These are phyloP conservation scores for Bugulina stolonifera DNA, from an alignment of 2,888 invertebrate species.

Conservation along the genomic window DNA sequence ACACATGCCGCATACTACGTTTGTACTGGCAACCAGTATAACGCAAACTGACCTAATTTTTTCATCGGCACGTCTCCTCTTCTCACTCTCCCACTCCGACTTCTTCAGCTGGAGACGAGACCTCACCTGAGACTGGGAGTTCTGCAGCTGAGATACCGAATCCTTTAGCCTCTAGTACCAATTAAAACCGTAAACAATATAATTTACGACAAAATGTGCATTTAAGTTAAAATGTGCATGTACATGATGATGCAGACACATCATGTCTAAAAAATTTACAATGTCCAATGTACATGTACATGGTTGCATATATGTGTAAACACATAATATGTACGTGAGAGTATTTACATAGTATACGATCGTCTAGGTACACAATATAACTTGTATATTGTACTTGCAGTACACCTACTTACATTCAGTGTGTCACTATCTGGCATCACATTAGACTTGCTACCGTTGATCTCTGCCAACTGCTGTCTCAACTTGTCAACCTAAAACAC, in stretches of 20 bases:
- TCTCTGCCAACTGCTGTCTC: neutral
- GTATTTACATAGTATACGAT: too few relatives aligned
- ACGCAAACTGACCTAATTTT: slow-evolving; percentile 1
- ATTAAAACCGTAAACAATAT: too few relatives aligned
- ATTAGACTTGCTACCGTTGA: neutral
- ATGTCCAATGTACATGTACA: too few relatives aligned
- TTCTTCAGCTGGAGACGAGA: neutral
- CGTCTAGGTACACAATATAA: neutral
- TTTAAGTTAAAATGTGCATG: too few relatives aligned
- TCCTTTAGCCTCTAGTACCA: neutral
- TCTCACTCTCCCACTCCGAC: slow-evolving; percentile 15
- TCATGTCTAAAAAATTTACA: too few relatives aligned
- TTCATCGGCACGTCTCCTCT: slow-evolving; percentile 1
- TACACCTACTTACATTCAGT: neutral
- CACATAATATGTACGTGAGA: too few relatives aligned
- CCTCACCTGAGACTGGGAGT: neutral
- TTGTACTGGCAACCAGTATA: neutral
- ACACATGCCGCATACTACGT: too few relatives aligned
- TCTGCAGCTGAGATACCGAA: neutral
- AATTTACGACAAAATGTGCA: too few relatives aligned
- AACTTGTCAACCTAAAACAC: neutral
- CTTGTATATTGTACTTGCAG: neutral
- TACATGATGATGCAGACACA: too few relatives aligned
- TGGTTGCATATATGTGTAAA: too few relatives aligned
- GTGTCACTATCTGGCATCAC: neutral